Conservation (phyloP, 2,113 vertebrate species). For the Rutilus rutilus region DNA sequence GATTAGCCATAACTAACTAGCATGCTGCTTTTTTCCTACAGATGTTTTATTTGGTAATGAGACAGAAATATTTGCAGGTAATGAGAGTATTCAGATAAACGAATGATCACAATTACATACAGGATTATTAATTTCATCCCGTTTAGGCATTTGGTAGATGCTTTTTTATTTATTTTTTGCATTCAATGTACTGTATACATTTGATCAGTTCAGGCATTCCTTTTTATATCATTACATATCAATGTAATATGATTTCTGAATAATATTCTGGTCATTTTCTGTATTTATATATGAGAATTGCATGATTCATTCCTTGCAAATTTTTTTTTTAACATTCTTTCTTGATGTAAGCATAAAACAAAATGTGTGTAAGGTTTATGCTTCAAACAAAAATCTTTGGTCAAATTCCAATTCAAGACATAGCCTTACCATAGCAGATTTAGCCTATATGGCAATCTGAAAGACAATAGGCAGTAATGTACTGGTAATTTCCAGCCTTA, state of each 20-base stretch:
- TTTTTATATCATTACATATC: too few species aligned
- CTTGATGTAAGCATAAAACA: neutral
- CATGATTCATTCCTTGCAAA: neutral
- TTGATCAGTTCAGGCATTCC: too few species aligned
- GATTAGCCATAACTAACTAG: neutral
- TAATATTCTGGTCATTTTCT: neutral
- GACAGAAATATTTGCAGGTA: neutral
- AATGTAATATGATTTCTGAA: neutral
- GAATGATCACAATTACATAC: too few species aligned
- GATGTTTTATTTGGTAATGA: neutral
- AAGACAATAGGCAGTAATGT: neutral
- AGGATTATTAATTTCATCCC: neutral
- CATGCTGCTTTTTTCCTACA: neutral
- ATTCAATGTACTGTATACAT: neutral
- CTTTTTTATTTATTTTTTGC: neutral
- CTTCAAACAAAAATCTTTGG: neutral
- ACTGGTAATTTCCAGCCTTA: neutral
- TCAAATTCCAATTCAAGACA: neutral
- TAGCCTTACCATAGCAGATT: neutral
- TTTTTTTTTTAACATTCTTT: neutral
- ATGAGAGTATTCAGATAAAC: neutral
- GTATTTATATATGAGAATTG: neutral
- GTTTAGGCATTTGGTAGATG: neutral
- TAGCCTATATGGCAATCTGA: neutral
- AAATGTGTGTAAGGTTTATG: neutral